A percentile compares a stretch with the other conserved stretches of the same genome.
Evolutionary conservation across 2,888 invertebrate species (phyloP).

Genomic region (Tetramorium bicarinatum): DNA sequence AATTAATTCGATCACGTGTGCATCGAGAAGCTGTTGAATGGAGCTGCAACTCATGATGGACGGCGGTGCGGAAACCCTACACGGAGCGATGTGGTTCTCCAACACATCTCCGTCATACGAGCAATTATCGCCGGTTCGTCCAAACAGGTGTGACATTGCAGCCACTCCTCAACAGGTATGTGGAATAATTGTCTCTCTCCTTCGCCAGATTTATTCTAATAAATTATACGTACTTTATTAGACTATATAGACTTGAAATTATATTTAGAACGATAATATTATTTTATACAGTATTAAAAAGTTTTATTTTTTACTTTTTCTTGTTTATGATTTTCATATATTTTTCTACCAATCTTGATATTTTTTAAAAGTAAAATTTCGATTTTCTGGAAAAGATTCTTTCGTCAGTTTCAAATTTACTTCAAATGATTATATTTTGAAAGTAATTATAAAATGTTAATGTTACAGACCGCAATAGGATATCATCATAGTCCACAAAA

Average conservation of each 20-base stretch:
- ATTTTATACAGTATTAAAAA: not conserved
- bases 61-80: slow-evolving; percentile 80
- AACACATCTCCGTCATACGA: slow-evolving; percentile 82
- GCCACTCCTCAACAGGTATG: slow-evolving; percentile 82
- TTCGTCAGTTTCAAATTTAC: not conserved
- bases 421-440: not conserved
- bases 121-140: slow-evolving; percentile 81
- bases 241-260: not conserved
- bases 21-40: slow-evolving; percentile 73
- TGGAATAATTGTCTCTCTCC: slow-evolving; percentile 30
- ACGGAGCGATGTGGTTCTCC: slow-evolving; percentile 82
- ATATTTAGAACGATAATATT: not conserved
- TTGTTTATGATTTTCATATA: not conserved
- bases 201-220: not conserved
- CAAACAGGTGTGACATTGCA: slow-evolving; percentile 79
- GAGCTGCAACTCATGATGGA: slow-evolving; percentile 84
- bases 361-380: not conserved
- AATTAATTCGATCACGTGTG: slow-evolving; percentile 42
- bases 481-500: slow-evolving; percentile 80
- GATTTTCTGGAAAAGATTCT: not conserved
- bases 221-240: slow-evolving; percentile 1
- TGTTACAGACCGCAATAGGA: slow-evolving; percentile 79
- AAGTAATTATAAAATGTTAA: slow-evolving; percentile 51
- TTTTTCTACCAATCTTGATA: not conserved
- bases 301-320: not conserved